phyloP scores from a whole-genome alignment of 2,113 vertebrate genomes.

The Atherinomorus stipes region DNA sequence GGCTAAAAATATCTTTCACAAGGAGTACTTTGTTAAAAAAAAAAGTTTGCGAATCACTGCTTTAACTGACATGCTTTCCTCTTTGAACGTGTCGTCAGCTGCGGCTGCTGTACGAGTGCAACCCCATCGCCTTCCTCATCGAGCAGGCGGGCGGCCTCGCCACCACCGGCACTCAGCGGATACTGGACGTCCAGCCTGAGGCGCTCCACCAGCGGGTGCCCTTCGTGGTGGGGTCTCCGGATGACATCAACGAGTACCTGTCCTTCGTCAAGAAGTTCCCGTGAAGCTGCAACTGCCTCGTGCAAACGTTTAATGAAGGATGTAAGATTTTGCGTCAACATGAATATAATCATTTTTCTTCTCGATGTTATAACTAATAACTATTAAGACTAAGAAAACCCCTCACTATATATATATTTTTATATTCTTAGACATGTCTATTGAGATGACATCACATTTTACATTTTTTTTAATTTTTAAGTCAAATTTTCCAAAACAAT shows the following conservation, averaged over 20 bases:
- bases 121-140: conserved; percentile 96
- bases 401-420: too few species aligned
- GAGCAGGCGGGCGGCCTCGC: conserved; percentile 95
- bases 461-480: too few species aligned
- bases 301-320: not conserved
- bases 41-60: accelerated
- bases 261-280: conserved; percentile 89
- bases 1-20: too few species aligned
- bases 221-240: conserved; percentile 90
- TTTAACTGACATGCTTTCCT: not conserved
- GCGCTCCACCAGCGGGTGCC: conserved; percentile 92
- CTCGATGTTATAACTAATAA: too few species aligned
- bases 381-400: too few species aligned
- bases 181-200: conserved; percentile 92
- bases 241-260: conserved; percentile 94
- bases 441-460: too few species aligned
- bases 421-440: too few species aligned
- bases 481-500: too few species aligned
- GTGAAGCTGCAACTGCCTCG: conserved; percentile 22
- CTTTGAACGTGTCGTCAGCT: conserved; percentile 79
- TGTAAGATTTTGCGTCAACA: not conserved
- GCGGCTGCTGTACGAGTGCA: conserved; percentile 95
- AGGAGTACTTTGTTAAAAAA: too few species aligned
- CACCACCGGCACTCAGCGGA: conserved; percentile 88
- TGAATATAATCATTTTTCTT: not conserved